Base-by-base conservation (phyloP, 2,113 vertebrate genomes). In the Chionis minor region DNA sequence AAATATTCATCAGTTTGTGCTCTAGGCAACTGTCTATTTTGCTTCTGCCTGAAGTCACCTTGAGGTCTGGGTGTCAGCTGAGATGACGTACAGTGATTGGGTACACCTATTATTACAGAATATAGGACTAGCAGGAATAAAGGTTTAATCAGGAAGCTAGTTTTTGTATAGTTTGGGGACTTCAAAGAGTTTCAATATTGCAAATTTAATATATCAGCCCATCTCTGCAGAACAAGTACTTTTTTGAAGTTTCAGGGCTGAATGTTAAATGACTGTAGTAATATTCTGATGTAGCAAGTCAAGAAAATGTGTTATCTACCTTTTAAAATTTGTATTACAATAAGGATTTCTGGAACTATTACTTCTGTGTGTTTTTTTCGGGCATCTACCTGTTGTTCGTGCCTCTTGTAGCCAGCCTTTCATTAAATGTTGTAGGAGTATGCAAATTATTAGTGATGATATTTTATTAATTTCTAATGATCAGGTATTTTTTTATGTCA, bases 321-420 rank as follows among this genome's bases (percentile, higher is more conserved):
- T 59, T 75, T 63, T 52, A 75, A 86, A 79, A 86, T 45, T 79
- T 5, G 7, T 91, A 45, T 86, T 91, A 30, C 16, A 54, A 30
- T 42, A 62, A 45, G 3, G 3, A 6, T 52, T 84, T 56, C 52
- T 77, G 51, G 5, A 67, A 28, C 9, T 45, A 21, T 58, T 80
- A n/a, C 7, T 65, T 75, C 8, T 58, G 24, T 5, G 10, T 51
- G 0, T 0, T 14, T 22, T n/a, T 70, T 54, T 27, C 1, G 0
- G 24, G 10, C 23, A 47, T 44, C 45, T 70, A 21, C 30, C 16
- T 85, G 5, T 42, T n/a, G 20, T 49, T 85, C 75, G 12, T 90
- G 22, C 8, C 26, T 82, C n/a, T 94, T 86, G 33, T 17, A 52
- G 66, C 7, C 30, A 63, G 7, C 16, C 17, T 82, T 79, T 67